phyloP scores from a whole-genome alignment of 1,140 invertebrate species.

The Caenorhabditis inopinata region DNA sequence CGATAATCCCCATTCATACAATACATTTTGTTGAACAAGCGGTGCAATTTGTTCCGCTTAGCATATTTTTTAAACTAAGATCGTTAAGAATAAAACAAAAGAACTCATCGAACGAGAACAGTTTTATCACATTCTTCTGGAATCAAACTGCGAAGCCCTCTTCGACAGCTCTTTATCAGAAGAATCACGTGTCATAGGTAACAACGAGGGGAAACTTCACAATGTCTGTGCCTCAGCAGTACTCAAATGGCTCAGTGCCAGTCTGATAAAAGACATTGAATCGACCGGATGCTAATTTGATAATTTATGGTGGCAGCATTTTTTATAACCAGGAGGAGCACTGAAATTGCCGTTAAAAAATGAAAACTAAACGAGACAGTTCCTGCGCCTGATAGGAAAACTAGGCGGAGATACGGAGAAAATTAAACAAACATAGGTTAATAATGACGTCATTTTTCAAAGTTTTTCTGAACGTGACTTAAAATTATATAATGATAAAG shows the following conservation, averaged over 20 bases:
- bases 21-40: too few species aligned
- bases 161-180: not conserved
- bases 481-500: too few species aligned
- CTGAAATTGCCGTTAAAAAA: not conserved
- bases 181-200: not conserved
- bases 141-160: not conserved
- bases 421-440: conserved; percentile 11
- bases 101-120: too few species aligned
- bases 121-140: not conserved
- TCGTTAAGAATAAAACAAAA: not conserved
- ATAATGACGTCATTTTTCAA: not conserved
- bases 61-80: too few species aligned
- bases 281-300: conserved; percentile 23
- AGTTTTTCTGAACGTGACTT: not conserved
- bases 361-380: not conserved
- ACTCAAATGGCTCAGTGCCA: conserved; percentile 3
- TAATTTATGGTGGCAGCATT: conserved; percentile 8
- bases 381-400: not conserved
- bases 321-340: conserved; percentile 1
- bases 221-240: not conserved
- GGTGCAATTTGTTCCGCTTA: too few species aligned
- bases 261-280: not conserved
- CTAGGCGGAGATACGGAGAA: conserved; percentile 8
- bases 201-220: not conserved
- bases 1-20: too few species aligned